Conservation (phyloP, 2,888 invertebrate species). For the Cephus sareptanus region DNA sequence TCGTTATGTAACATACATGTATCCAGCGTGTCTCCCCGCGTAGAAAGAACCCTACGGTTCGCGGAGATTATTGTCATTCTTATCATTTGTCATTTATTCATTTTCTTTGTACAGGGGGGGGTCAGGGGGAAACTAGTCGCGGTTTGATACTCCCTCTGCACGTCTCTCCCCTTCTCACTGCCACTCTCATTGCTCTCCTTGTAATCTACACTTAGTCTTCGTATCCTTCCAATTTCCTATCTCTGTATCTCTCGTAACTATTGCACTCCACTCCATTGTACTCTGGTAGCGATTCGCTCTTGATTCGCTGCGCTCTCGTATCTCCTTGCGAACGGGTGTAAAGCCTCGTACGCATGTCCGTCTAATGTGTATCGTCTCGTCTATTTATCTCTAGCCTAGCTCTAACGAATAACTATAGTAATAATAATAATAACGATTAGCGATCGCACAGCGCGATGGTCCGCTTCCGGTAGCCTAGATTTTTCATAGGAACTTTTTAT, state of each 20-base stretch:
- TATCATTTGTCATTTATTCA: neutral
- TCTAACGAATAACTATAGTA: slow-evolving; percentile 39
- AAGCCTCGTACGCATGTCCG: slow-evolving; percentile 42
- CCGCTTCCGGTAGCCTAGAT: neutral
- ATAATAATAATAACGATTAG: neutral
- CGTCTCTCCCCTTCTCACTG: neutral
- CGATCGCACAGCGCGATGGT: slow-evolving; percentile 1
- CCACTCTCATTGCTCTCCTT: neutral
- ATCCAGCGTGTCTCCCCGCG: neutral
- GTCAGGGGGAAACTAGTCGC: neutral
- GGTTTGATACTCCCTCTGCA: neutral
- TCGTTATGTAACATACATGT: neutral
- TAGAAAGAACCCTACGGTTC: neutral
- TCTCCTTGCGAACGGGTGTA: neutral
- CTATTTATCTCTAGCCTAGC: slow-evolving; percentile 56
- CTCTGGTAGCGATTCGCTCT: neutral
- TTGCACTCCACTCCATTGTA: neutral
- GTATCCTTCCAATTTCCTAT: neutral
- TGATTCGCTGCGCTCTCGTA: neutral
- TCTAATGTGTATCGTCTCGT: slow-evolving; percentile 57
- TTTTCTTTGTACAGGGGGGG: neutral
- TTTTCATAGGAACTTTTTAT: neutral
- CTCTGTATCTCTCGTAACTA: neutral
- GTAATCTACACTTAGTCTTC: neutral
- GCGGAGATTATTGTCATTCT: neutral